These are phyloP conservation scores for Pycnonotus jocosus DNA, from an alignment of 2,113 vertebrate genomes.

Conservation along the genomic window DNA sequence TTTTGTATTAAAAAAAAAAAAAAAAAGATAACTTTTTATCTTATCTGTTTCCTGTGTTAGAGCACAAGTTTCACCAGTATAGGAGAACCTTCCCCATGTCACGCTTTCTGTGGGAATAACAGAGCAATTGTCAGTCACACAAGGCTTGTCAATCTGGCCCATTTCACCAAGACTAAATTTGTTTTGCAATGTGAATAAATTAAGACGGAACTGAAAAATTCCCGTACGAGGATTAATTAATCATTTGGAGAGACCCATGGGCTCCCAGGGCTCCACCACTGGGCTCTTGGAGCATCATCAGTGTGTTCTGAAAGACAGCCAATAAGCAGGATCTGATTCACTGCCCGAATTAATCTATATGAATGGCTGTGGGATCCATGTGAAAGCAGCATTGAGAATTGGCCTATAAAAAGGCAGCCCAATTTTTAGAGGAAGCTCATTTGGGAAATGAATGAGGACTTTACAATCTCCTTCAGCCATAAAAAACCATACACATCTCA, in stretches of 20 bases:
- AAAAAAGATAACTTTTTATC: no score
- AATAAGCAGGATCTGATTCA: slow-evolving; percentile 62
- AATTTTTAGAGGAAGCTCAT: slow-evolving; percentile 52
- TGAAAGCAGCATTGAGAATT: slow-evolving; percentile 64
- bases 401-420: slow-evolving; percentile 60
- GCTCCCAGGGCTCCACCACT: background rate
- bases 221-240: slow-evolving; percentile 62
- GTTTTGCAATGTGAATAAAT: slow-evolving; percentile 52
- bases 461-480: slow-evolving; percentile 60
- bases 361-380: slow-evolving; percentile 66
- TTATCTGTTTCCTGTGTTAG: background rate
- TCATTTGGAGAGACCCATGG: slow-evolving; percentile 30
- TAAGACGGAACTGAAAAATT: slow-evolving; percentile 31
- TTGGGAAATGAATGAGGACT: slow-evolving; percentile 64
- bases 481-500: slow-evolving; percentile 57
- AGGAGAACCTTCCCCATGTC: background rate
- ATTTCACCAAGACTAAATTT: background rate
- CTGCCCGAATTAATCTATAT: slow-evolving; percentile 51
- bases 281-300: background rate
- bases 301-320: slow-evolving; percentile 63
- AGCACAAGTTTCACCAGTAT: background rate
- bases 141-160: background rate
- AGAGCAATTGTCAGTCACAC: background rate
- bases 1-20: no score
- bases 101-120: background rate